These are phyloP conservation scores for Scopus umbretta DNA, from an alignment of 2,113 vertebrate genomes.

Conservation along the genomic window DNA sequence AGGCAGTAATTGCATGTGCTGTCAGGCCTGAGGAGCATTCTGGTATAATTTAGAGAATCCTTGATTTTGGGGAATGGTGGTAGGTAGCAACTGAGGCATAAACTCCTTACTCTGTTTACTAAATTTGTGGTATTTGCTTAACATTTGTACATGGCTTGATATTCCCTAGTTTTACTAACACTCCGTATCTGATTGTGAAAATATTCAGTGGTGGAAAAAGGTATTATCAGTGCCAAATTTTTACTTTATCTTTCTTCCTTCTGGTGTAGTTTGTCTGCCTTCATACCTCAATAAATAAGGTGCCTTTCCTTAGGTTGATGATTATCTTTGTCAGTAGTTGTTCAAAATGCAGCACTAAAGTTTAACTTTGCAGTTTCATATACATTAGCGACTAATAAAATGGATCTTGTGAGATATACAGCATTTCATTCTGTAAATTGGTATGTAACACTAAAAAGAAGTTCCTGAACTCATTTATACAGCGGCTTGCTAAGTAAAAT, in stretches of 20 bases:
- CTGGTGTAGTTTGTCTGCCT: neutral
- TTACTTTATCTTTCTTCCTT: neutral
- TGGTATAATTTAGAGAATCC: neutral
- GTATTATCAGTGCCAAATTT: neutral
- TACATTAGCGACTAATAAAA: neutral
- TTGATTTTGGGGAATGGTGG: neutral
- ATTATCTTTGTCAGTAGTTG: neutral
- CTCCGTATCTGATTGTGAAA: neutral
- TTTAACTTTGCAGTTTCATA: neutral
- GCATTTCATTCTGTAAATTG: neutral
- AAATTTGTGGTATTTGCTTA: neutral
- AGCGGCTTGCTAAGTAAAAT: neutral
- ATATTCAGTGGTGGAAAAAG: neutral
- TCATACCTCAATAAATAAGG: neutral
- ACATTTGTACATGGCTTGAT: neutral
- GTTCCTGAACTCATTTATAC: neutral
- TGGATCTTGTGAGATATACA: neutral
- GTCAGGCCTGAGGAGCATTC: neutral
- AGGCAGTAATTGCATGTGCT: too few relatives aligned
- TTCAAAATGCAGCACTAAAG: neutral
- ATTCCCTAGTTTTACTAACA: neutral
- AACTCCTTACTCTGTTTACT: neutral
- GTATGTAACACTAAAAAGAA: neutral
- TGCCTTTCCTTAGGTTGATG: neutral
- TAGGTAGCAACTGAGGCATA: conserved; percentile 19